These are phyloP conservation scores for Falco cherrug DNA, from an alignment of 2,797 vertebrate species.

Conservation along the genomic window DNA sequence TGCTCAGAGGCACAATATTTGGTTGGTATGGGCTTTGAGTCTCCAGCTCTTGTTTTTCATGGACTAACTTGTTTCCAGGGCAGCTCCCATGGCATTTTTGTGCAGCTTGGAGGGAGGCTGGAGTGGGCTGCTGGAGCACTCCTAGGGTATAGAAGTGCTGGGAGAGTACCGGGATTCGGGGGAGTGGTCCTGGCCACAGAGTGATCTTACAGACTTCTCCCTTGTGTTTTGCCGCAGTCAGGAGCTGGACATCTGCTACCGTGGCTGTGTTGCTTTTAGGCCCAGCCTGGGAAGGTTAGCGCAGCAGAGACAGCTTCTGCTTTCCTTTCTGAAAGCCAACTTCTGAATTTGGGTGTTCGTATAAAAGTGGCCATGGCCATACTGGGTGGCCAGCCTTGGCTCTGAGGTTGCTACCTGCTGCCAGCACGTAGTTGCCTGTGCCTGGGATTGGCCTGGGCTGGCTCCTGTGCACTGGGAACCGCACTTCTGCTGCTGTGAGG, in stretches of 20 bases:
- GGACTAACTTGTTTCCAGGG: background rate
- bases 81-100: background rate
- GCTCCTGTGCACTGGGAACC: background rate
- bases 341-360: fast-evolving
- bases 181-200: background rate
- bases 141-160: background rate
- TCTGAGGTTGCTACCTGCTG: background rate
- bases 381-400: background rate
- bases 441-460: background rate
- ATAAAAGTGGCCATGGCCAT: background rate
- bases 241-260: background rate
- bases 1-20: background rate
- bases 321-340: background rate
- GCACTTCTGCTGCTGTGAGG: background rate
- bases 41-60: background rate
- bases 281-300: background rate
- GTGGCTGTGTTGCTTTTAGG: background rate
- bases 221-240: background rate
- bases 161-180: fast-evolving
- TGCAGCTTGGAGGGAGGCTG: background rate
- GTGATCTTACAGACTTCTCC: background rate
- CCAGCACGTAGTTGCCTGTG: background rate
- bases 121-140: background rate
- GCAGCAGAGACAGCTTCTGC: background rate
- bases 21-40: background rate